Evolutionary conservation across 2,797 vertebrate species (phyloP).

Genomic region (Thamnophis elegans): DNA sequence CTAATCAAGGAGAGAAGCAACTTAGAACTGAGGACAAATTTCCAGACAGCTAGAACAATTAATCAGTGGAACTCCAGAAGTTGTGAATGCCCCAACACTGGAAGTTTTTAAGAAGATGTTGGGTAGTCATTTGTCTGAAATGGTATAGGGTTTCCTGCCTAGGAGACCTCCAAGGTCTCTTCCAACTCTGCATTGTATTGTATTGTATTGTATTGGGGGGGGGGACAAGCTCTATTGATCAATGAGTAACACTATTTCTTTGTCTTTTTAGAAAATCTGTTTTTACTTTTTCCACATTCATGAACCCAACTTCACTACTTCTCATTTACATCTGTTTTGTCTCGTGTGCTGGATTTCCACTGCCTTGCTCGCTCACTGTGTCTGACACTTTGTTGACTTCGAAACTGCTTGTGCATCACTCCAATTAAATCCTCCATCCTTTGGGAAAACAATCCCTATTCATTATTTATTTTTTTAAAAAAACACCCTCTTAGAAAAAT

Average conservation of each 20-base stretch:
- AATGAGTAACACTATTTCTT: neutral
- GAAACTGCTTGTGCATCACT: slow-evolving; percentile 40
- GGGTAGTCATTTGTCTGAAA: too few species aligned
- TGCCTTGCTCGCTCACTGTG: slow-evolving; percentile 48
- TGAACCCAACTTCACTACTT: slow-evolving; percentile 29
- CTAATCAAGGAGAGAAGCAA: too few species aligned
- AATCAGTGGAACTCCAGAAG: too few species aligned
- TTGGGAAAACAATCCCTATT: slow-evolving; percentile 33
- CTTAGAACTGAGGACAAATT: too few species aligned
- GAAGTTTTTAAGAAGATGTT: too few species aligned
- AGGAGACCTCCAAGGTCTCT: too few species aligned
- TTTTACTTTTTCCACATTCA: slow-evolving; percentile 42
- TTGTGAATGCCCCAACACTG: too few species aligned
- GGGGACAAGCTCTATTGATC: neutral
- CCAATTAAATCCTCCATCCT: slow-evolving; percentile 38
- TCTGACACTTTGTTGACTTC: slow-evolving; percentile 39
- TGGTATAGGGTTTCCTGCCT: too few species aligned
- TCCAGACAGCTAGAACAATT: too few species aligned
- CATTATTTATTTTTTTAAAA: neutral
- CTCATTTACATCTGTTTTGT: slow-evolving; percentile 53
- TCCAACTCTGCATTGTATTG: too few species aligned
- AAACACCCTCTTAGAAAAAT: neutral
- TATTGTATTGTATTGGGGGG: too few species aligned
- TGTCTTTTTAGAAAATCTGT: neutral
- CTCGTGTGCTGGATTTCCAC: slow-evolving; percentile 31